These are phyloP conservation scores for Amphiprion clarkii DNA, from an alignment of 2,797 vertebrate genomes.

Conservation along the genomic window DNA sequence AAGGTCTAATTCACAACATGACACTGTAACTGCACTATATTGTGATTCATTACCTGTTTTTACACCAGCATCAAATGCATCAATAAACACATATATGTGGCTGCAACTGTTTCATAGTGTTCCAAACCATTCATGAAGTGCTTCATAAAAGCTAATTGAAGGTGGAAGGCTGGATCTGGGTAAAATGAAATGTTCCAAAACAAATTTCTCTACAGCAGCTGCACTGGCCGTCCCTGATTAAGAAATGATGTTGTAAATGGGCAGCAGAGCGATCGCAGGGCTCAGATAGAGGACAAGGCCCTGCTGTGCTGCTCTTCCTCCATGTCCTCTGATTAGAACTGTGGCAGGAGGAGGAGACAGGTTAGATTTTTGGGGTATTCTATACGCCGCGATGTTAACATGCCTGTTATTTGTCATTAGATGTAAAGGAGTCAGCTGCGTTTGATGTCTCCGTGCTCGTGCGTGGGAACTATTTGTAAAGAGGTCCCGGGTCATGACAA, in stretches of 20 bases:
- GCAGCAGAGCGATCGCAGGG: neutral
- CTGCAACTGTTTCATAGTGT: too few relatives aligned
- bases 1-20: too few relatives aligned
- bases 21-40: too few relatives aligned
- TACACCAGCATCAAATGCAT: too few relatives aligned
- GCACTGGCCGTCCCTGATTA: neutral
- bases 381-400: neutral
- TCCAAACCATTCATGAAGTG: too few relatives aligned
- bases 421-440: constrained; percentile 18
- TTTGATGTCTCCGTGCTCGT: constrained; percentile 32
- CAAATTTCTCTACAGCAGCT: neutral
- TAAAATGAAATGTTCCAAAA: neutral
- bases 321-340: constrained; percentile 7
- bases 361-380: neutral
- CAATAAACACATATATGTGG: too few relatives aligned
- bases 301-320: neutral
- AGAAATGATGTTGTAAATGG: neutral
- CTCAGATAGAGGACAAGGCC: neutral
- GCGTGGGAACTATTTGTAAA: constrained; percentile 14
- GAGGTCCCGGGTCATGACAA: constrained; percentile 47
- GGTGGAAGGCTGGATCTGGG: too few relatives aligned
- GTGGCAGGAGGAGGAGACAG: neutral
- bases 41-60: too few relatives aligned
- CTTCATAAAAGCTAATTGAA: too few relatives aligned
- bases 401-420: constrained; percentile 7